These are phyloP conservation scores for Buceros bicornis DNA, from an alignment of 2,797 vertebrate genomes.

Conservation along the genomic window DNA sequence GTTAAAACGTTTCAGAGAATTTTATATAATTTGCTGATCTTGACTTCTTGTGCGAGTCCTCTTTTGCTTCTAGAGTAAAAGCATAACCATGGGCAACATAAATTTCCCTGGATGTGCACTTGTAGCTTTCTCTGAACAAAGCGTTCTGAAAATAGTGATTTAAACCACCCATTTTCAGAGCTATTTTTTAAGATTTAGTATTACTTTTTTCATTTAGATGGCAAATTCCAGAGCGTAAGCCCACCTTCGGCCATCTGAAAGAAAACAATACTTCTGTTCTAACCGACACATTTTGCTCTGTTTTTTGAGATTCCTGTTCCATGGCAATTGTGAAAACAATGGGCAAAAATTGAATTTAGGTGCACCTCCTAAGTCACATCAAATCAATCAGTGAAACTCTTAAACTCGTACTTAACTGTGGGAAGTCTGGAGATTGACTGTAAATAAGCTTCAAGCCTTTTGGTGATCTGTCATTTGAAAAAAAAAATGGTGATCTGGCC, in stretches of 20 bases:
- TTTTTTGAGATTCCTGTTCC: not conserved
- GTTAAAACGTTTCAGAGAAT: not conserved
- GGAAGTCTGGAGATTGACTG: not conserved
- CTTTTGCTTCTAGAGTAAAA: not conserved
- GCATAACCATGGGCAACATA: not conserved
- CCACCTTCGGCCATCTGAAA: not conserved
- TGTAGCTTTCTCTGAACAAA: not conserved
- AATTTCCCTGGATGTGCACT: not conserved
- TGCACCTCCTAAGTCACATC: not conserved
- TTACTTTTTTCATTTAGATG: not conserved
- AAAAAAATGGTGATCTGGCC: not conserved
- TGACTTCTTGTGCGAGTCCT: not conserved
- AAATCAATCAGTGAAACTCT: not conserved
- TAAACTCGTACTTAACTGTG: not conserved
- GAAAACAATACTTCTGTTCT: not conserved
- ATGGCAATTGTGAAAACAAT: not conserved
- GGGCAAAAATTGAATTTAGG: not conserved
- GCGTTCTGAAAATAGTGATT: not conserved
- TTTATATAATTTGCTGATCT: not conserved
- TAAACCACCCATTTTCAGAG: not conserved
- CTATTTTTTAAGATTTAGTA: not conserved
- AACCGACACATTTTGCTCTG: fast-evolving
- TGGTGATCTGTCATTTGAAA: not conserved
- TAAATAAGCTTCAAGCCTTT: not conserved
- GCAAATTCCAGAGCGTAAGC: not conserved